Evolutionary conservation across 2,888 invertebrate genomes (phyloP).

Genomic region (Halocaridina rubra): DNA sequence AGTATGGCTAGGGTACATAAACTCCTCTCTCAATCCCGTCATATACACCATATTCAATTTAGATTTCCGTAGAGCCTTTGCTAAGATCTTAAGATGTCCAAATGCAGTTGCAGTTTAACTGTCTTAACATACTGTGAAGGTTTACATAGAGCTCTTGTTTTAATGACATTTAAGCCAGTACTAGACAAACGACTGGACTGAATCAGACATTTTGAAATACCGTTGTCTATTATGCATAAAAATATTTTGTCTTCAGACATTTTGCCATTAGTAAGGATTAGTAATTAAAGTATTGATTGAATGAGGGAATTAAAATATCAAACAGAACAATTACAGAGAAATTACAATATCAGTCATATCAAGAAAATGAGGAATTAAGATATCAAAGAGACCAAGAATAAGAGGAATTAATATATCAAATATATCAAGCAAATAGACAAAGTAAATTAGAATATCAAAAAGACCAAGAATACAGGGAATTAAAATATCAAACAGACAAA

Average conservation of each 20-base stretch:
- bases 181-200: neutral
- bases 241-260: neutral
- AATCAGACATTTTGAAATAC: neutral
- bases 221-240: neutral
- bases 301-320: neutral
- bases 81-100: constrained; percentile 75
- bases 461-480: too few species aligned
- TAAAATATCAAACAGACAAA: too few species aligned
- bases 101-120: constrained; percentile 5
- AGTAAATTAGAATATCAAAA: too few species aligned
- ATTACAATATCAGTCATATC: neutral
- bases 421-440: too few species aligned
- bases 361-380: neutral
- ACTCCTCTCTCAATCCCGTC: constrained; percentile 90
- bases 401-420: too few species aligned
- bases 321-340: neutral
- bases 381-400: neutral
- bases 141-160: neutral
- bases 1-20: constrained; percentile 93
- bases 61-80: constrained; percentile 91
- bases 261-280: neutral
- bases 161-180: neutral
- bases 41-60: constrained; percentile 96
- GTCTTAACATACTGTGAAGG: too few species aligned
- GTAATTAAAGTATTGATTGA: too few species aligned